Evolutionary conservation across 2,797 vertebrate species (phyloP).

Genomic region (Podarcis siculus): DNA sequence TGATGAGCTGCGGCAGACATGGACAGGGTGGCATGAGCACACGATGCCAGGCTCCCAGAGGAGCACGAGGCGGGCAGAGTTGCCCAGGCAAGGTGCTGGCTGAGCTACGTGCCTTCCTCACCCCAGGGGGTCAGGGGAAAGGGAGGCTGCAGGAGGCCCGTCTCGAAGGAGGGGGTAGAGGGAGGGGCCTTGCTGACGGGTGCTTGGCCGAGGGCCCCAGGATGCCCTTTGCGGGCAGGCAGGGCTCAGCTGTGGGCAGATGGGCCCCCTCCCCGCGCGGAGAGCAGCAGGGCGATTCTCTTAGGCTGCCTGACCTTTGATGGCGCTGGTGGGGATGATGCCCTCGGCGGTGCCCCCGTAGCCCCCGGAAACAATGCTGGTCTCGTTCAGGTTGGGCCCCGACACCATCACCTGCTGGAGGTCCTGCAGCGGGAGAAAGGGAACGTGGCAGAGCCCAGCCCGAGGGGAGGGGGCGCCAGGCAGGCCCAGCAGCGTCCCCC

Average conservation of each 20-base stretch:
- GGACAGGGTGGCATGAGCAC: not conserved
- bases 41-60: fast-evolving
- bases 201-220: not conserved
- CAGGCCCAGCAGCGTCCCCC: too few species aligned
- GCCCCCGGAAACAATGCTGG: slow-evolving; percentile 94
- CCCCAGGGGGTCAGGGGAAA: not conserved
- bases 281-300: fast-evolving
- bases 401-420: slow-evolving; percentile 98
- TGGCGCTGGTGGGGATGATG: slow-evolving; percentile 88
- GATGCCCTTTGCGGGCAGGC: not conserved
- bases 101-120: not conserved
- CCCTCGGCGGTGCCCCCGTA: slow-evolving; percentile 93
- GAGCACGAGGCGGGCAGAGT: not conserved
- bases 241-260: fast-evolving
- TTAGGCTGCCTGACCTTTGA: slow-evolving; percentile 84
- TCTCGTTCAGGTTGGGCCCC: slow-evolving; percentile 96
- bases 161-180: too few species aligned
- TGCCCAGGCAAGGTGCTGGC: not conserved
- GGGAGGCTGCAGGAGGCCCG: not conserved
- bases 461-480: too few species aligned
- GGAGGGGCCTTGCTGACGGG: not conserved
- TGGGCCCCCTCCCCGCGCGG: fast-evolving
- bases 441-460: not conserved
- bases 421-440: slow-evolving; percentile 78
- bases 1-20: not conserved